Conservation (phyloP, 92 coral and sea anemone genomes). For the Scolanthus callimorphus region DNA sequence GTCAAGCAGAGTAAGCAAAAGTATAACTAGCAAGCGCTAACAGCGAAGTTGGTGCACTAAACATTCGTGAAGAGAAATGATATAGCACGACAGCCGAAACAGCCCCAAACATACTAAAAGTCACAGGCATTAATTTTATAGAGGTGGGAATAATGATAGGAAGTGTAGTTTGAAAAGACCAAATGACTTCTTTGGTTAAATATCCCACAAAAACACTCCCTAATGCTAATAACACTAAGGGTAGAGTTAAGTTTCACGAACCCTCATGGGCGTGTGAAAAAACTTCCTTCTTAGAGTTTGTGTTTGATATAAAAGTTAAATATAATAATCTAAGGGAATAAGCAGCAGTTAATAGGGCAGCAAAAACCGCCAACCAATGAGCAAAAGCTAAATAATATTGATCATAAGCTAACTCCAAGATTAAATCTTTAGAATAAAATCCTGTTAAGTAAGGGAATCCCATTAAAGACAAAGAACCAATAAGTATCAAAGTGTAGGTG, state of each 20-base stretch:
- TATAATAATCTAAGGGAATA: conserved; percentile 75
- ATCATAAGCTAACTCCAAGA: conserved; percentile 67
- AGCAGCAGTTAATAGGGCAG: conserved; percentile 71
- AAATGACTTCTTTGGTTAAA: conserved; percentile 56
- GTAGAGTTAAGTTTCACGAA: conserved; percentile 52
- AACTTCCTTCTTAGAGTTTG: conserved; percentile 55
- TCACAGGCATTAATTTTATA: conserved; percentile 59
- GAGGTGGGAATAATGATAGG: conserved; percentile 48
- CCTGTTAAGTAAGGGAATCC: conserved; percentile 85
- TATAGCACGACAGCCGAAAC: conserved; percentile 50
- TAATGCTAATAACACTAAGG: conserved; percentile 58
- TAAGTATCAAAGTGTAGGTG: conserved; percentile 52
- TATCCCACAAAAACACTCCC: conserved; percentile 84
- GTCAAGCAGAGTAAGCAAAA: conserved; percentile 82
- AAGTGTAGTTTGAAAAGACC: conserved; percentile 51
- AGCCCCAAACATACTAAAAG: conserved; percentile 59
- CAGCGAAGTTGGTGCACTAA: too few species aligned
- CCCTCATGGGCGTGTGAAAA: conserved; percentile 65
- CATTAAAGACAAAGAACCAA: conserved; percentile 73
- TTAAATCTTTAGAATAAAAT: conserved; percentile 79
- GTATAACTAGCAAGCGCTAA: conserved; percentile 57
- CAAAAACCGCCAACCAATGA: conserved; percentile 68
- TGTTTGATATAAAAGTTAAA: conserved; percentile 70
- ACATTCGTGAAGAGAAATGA: conserved; percentile 48
- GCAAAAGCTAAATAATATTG: conserved; percentile 67